Evolutionary conservation across 1,140 invertebrate species (phyloP).

Genomic region (Cephus cinctus): DNA sequence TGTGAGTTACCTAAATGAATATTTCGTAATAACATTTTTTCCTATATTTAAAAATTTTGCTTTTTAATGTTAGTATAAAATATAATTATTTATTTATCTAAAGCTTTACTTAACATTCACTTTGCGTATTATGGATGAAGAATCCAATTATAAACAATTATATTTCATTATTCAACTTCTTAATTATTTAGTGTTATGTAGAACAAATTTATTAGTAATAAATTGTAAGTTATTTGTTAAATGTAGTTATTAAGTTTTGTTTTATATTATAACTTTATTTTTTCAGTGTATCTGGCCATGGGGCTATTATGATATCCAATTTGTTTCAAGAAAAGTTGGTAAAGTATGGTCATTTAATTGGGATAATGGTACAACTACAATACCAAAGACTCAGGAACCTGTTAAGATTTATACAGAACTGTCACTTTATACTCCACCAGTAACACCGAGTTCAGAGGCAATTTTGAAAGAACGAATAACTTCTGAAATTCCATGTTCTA

Average conservation of each 20-base stretch:
- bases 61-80: conserved; percentile 5
- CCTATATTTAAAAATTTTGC: conserved; percentile 4
- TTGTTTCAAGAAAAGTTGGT: conserved; percentile 19
- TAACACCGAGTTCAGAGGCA: conserved; percentile 22
- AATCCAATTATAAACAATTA: neutral
- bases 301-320: conserved; percentile 14
- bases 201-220: neutral
- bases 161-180: neutral
- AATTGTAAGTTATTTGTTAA: neutral
- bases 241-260: neutral
- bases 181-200: conserved; percentile 10
- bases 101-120: too few relatives aligned
- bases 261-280: neutral
- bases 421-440: conserved; percentile 30
- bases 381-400: conserved; percentile 1
- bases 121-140: too few relatives aligned
- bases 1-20: conserved; percentile 17
- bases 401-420: conserved; percentile 18
- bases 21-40: neutral
- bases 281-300: conserved; percentile 35
- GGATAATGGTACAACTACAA: conserved; percentile 7
- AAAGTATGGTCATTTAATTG: conserved; percentile 17
- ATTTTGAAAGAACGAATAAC: conserved; percentile 7
- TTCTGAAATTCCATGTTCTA: conserved; percentile 2
- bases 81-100: too few relatives aligned